Evolutionary conservation across 2,113 vertebrate genomes (phyloP).

Genomic region (Tylochromis polylepis): DNA sequence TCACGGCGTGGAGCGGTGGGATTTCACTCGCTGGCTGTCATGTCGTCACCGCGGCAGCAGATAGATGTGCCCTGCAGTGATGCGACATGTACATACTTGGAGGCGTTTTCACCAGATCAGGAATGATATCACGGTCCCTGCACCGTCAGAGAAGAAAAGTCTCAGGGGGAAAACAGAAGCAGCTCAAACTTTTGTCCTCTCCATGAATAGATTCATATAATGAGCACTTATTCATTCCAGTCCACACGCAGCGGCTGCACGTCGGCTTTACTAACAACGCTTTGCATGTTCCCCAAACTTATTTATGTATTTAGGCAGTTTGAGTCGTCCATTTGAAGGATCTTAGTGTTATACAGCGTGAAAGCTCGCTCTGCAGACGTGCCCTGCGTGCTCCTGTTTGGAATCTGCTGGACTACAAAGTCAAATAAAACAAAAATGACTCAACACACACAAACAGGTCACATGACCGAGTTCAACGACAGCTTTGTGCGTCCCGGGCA

Average conservation of each 20-base stretch:
- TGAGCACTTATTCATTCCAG: not conserved
- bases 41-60: not conserved
- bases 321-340: not conserved
- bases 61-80: not conserved
- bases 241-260: rapidly evolving
- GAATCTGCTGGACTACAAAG: not conserved
- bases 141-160: not conserved
- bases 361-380: not conserved
- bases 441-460: not conserved
- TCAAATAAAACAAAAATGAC: not conserved
- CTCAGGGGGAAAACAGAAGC: not conserved
- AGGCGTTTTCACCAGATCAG: not conserved
- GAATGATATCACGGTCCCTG: not conserved
- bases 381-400: not conserved
- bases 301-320: rapidly evolving
- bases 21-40: not conserved
- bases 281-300: not conserved
- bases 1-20: not conserved
- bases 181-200: not conserved
- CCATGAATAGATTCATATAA: not conserved
- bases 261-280: rapidly evolving
- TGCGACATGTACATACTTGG: not conserved
- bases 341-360: rapidly evolving
- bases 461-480: not conserved
- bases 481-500: not conserved